Evolutionary conservation across 2,797 vertebrate species (phyloP), one percentile per base, ranked within the genome.

Genomic region (Sebastes vulpes): DNA sequence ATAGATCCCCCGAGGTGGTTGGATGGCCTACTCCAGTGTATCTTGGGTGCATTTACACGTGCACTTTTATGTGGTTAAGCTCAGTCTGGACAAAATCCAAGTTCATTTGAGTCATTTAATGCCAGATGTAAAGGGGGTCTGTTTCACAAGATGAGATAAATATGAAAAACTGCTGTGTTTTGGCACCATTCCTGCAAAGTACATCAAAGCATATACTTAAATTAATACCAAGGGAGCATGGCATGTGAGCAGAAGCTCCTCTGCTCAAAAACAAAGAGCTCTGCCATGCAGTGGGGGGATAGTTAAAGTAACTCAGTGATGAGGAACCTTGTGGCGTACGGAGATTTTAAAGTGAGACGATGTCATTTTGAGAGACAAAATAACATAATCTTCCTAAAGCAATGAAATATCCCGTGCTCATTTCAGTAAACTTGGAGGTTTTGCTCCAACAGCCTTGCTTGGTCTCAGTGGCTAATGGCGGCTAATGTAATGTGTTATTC

Each of bases 171-270:
- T 25, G 66, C 75, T 81, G 70, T 75, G 53, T 82, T 91, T 86
- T 89, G 81, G 84, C 83, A 72, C 63, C 52, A 46, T 70, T 85
- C 83, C 81, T 81, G 63, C 77, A 64, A 74, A 81, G 65, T 83
- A 86, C 79, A 90, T 84, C 83, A 90, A 91, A 85, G 85, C 80
- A 80, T 46, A 63, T 72, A 57, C 72, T 78, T 63, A 74, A 84
- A 80, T 87, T 80, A 87, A 83, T 71, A 84, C 81, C 86, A 69
- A 80, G 87, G 77, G 84, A 87, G 84, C 54, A 28, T 60, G 11
- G 66, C 75, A 56, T 75, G 72, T 68, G 75, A 88, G 73, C 77
- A 76, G 61, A 59, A 61, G 75, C 79, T 76, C 12, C 76, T 67
- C 76, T 23, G 60, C 76, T 79, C 46, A 65, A 65, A 86, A 79